phyloP scores from a whole-genome alignment of 2,888 invertebrate genomes.

The Latrodectus hesperus region DNA sequence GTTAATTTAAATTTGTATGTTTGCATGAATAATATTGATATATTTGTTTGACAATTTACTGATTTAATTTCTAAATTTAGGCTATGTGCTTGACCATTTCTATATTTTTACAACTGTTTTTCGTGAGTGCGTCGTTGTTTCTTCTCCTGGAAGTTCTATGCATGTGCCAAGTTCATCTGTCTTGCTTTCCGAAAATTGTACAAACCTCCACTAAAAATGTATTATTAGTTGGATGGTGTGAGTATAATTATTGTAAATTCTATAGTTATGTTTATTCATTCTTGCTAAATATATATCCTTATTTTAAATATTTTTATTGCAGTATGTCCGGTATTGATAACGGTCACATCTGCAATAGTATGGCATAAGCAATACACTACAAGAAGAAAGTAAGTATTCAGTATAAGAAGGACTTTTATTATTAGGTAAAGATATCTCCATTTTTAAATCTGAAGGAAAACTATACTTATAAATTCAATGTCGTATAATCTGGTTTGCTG shows the following conservation, averaged over 20 bases:
- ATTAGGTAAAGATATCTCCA: too few species aligned
- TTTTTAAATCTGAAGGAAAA: too few species aligned
- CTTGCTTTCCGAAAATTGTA: slow-evolving; percentile 21
- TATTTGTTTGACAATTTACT: too few species aligned
- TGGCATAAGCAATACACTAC: slow-evolving; percentile 40
- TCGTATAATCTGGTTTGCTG: too few species aligned
- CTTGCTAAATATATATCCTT: neutral
- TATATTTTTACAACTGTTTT: slow-evolving; percentile 55
- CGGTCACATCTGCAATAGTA: slow-evolving; percentile 35
- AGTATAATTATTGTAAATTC: slow-evolving; percentile 3
- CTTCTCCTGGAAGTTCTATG: slow-evolving; percentile 54
- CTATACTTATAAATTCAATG: too few species aligned
- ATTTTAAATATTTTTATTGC: neutral
- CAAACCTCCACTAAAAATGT: slow-evolving; percentile 17
- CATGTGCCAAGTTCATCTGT: slow-evolving; percentile 34
- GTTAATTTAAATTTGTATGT: too few species aligned
- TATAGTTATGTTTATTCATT: neutral
- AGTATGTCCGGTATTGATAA: slow-evolving; percentile 37
- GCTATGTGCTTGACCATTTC: slow-evolving; percentile 44
- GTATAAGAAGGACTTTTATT: too few species aligned
- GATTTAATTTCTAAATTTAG: slow-evolving; percentile 21
- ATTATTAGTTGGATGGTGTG: slow-evolving; percentile 55
- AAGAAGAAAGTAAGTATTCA: slow-evolving; percentile 44
- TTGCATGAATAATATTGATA: too few species aligned
- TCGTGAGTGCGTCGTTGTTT: slow-evolving; percentile 49